phyloP scores from a whole-genome alignment of 2,113 vertebrate genomes.

The Macrotus californicus region DNA sequence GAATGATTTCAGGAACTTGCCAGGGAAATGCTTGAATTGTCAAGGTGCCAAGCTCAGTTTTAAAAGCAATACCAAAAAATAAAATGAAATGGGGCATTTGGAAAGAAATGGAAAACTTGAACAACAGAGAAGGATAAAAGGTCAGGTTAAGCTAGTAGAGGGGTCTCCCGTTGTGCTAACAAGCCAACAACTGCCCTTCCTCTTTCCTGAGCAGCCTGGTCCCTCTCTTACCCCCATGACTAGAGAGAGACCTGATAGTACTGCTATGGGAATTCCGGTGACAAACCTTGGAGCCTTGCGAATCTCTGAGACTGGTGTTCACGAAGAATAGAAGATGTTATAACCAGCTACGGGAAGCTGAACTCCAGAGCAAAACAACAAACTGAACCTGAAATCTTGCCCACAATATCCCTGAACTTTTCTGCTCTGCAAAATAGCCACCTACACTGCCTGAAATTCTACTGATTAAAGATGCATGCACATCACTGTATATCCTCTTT shows the following conservation, averaged over 20 bases:
- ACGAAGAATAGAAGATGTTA: background rate
- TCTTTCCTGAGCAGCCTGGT: background rate
- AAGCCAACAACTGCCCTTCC: too few species aligned
- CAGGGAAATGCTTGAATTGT: background rate
- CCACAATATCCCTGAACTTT: background rate
- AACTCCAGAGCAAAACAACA: background rate
- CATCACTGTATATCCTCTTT: background rate
- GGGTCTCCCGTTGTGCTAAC: background rate
- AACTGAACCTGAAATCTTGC: background rate
- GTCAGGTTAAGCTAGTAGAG: background rate
- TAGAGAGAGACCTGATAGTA: background rate
- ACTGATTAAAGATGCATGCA: background rate
- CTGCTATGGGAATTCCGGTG: background rate
- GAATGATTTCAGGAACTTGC: background rate
- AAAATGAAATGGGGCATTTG: background rate
- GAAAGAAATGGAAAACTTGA: background rate
- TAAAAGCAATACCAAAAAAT: background rate
- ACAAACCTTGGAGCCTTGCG: background rate
- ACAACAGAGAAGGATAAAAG: background rate
- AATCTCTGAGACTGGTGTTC: background rate
- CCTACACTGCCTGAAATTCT: background rate
- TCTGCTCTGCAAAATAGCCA: background rate
- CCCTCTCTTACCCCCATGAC: background rate
- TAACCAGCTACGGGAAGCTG: background rate
- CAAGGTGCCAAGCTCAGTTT: background rate